Evolutionary conservation across 2,888 invertebrate genomes (phyloP), one percentile per base, ranked within the genome.

Genomic region (Willowsia nigromaculata): DNA sequence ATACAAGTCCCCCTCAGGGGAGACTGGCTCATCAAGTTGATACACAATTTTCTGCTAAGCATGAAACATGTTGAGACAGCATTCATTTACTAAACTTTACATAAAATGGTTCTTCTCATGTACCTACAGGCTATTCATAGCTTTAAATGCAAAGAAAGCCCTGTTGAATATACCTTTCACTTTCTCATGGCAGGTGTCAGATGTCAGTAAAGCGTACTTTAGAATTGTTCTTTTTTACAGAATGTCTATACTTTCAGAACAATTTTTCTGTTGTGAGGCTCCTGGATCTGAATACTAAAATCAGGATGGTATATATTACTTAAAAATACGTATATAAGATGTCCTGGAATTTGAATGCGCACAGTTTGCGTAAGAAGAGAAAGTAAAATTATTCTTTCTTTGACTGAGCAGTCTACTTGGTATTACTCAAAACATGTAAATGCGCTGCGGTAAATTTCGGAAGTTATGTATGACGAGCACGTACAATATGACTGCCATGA

Each of bases 171-270:
- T 65, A 33, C 33, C 65, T 65, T 65, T 27, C 65, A 65, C 30
- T 65, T 65, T 33, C 15, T 65, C n/a, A 65, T 65, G 65, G 65
- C 65, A 65, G 65, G 65, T 65, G 65, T 30, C 65, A 65, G 33
- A 33, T 65, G 33, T 65, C 65, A 65, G 65, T 27, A 59, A 1
- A 15, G 62, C 13, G 62, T n/a, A 9, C 33, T n/a, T 65, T 18
- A n/a, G 9, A 27, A 33, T 33, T 65, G 15, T 65, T 65, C 15
- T 65, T 1, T 59, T 27, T 59, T 11, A 25, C 27, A 59, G 25
- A 18, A 25, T 59, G 59, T 27, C 59, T 6, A 59, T 27, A 27
- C 2, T 15, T 27, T 59, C 22, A 18, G 6, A 53, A 18, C 53
- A 53, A 18, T 53, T 53, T 18, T 53, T 18, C 2, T 18, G 6